Conservation (phyloP, 1,140 invertebrate genomes). For the Microvelia longipes region DNA sequence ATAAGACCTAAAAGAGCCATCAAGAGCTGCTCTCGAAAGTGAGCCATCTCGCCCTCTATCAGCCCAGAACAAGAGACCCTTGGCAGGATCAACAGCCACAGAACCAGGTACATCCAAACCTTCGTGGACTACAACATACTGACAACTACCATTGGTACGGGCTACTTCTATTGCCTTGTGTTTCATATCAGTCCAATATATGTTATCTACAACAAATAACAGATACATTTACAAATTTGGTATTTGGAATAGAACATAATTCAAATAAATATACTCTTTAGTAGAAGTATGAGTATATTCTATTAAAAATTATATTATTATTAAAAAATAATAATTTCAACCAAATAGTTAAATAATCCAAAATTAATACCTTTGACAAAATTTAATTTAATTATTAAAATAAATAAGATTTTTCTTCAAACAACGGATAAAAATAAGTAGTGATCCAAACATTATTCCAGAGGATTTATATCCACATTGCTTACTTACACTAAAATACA, state of each 20-base stretch:
- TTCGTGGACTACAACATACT: constrained; percentile 34
- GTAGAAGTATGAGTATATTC: no score
- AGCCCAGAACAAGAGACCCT: constrained; percentile 47
- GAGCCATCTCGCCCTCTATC: constrained; percentile 30
- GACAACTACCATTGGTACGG: constrained; percentile 33
- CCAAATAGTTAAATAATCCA: no score
- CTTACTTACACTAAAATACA: no score
- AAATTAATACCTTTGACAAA: no score
- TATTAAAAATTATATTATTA: no score
- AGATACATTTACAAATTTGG: constrained; percentile 5
- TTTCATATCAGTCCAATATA: constrained; percentile 47
- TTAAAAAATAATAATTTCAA: no score
- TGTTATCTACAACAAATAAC: constrained; percentile 28
- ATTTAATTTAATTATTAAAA: no score
- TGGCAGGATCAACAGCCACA: constrained; percentile 45
- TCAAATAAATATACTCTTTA: no score
- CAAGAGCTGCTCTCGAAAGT: constrained; percentile 36
- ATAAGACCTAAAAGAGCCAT: constrained; percentile 36
- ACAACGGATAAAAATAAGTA: no score
- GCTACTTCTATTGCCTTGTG: constrained; percentile 40
- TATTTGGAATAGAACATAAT: constrained; percentile 3
- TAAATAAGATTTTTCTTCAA: no score
- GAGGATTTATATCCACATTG: no score
- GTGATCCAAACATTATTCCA: no score
- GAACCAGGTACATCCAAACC: constrained; percentile 34